These are phyloP conservation scores for Lymantria dispar DNA, from an alignment of 2,888 invertebrate species.

Conservation along the genomic window DNA sequence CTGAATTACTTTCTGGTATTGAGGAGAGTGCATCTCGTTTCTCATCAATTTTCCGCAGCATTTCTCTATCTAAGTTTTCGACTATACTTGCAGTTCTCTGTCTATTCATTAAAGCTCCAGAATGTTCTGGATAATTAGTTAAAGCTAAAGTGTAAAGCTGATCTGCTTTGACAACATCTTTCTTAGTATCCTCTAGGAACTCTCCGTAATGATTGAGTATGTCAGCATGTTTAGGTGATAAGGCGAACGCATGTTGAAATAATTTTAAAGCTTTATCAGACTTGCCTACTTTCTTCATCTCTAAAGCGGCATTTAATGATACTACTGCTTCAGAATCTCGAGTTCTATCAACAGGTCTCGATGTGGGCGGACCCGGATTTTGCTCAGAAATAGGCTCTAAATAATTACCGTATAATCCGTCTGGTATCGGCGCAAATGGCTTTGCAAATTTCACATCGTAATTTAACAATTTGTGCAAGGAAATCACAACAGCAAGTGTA, in stretches of 20 bases:
- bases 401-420: constrained; percentile 66
- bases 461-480: constrained; percentile 63
- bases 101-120: constrained; percentile 89
- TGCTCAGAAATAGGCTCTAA: constrained; percentile 58
- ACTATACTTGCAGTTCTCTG: constrained; percentile 94
- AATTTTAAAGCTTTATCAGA: constrained; percentile 92
- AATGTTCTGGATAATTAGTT: constrained; percentile 91
- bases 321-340: constrained; percentile 89
- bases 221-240: constrained; percentile 96
- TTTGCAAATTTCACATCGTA: constrained; percentile 63
- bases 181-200: constrained; percentile 92
- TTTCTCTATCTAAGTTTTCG: constrained; percentile 92
- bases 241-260: constrained; percentile 94
- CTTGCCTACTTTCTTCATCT: constrained; percentile 92
- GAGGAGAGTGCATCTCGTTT: constrained; percentile 91
- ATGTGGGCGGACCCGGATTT: constrained; percentile 33
- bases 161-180: constrained; percentile 94
- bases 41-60: constrained; percentile 90
- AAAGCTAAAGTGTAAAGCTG: constrained; percentile 94
- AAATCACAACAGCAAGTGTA: constrained; percentile 66
- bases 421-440: constrained; percentile 71
- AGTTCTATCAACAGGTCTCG: constrained; percentile 47
- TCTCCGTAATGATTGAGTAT: constrained; percentile 96
- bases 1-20: constrained; percentile 90
- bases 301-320: constrained; percentile 91